Conservation (phyloP, 2,888 invertebrate species). For the Pycnomerus fuliginosus region DNA sequence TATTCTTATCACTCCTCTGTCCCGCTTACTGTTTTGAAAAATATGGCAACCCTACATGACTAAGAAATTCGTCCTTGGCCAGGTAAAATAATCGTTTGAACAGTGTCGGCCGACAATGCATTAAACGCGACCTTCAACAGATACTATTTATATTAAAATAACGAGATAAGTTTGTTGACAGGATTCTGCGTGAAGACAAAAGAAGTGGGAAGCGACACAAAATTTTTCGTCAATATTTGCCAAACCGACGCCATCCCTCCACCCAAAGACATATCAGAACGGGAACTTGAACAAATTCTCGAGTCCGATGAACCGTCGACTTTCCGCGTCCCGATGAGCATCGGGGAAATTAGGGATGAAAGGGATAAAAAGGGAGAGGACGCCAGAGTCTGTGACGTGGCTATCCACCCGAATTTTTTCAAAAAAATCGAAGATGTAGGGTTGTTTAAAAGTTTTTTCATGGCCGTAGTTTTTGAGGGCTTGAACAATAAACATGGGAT, state of each 20-base stretch:
- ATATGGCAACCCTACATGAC: too few species aligned
- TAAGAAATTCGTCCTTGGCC: too few species aligned
- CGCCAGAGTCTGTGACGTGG: conserved; percentile 79
- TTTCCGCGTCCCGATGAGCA: conserved; percentile 86
- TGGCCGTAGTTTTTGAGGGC: conserved; percentile 78
- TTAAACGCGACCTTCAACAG: too few species aligned
- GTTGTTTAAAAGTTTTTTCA: conserved; percentile 75
- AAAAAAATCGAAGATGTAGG: conserved; percentile 70
- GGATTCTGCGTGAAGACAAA: conserved; percentile 79
- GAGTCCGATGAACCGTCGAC: conserved; percentile 67
- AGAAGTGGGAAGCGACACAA: conserved; percentile 63
- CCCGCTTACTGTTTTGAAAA: too few species aligned
- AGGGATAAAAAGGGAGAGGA: conserved; percentile 71
- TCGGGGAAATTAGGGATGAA: conserved; percentile 78
- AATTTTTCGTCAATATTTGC: conserved; percentile 86
- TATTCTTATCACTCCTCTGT: too few species aligned
- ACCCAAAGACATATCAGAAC: conserved; percentile 67
- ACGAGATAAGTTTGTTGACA: conserved; percentile 43
- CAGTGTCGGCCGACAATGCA: too few species aligned
- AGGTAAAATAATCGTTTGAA: too few species aligned
- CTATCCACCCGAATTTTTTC: conserved; percentile 76
- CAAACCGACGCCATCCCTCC: conserved; percentile 76
- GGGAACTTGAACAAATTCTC: conserved; percentile 68
- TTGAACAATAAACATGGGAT: conserved; percentile 76
- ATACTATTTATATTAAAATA: too few species aligned